Conservation (phyloP, 2,888 invertebrate species). For the Charanyca ferruginea region DNA sequence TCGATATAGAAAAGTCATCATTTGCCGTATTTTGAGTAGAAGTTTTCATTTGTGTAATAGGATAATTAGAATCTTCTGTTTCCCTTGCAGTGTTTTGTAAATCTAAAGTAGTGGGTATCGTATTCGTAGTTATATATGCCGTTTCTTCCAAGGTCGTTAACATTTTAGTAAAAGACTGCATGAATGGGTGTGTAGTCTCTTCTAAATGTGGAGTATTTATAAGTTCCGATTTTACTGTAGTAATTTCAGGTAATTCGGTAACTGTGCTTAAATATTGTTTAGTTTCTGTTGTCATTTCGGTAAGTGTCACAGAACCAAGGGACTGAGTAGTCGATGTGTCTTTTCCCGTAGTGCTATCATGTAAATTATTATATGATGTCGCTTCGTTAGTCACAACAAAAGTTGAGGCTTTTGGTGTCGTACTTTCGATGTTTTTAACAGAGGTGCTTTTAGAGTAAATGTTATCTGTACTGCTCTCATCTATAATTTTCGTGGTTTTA, state of each 20-base stretch:
- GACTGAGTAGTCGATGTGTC: conserved; percentile 2
- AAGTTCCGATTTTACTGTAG: background rate
- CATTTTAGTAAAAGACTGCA: conserved; percentile 9
- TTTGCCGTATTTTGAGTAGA: background rate
- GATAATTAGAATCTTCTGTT: conserved; percentile 7
- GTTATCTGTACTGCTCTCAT: background rate
- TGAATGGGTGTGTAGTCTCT: conserved; percentile 1
- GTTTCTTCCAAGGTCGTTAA: conserved; percentile 2
- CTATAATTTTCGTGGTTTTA: conserved; percentile 9
- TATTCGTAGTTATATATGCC: conserved; percentile 9
- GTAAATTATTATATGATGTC: background rate
- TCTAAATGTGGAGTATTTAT: conserved; percentile 1
- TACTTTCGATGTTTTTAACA: background rate
- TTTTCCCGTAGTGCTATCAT: conserved; percentile 1
- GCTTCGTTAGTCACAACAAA: background rate
- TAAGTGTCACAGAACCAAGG: background rate
- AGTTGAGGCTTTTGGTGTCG: background rate
- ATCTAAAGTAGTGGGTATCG: conserved; percentile 6
- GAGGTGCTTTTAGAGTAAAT: conserved; percentile 5
- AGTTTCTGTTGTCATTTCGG: conserved; percentile 17
- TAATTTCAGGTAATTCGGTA: conserved; percentile 13
- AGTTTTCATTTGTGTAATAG: conserved; percentile 11
- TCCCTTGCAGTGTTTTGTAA: conserved; percentile 10
- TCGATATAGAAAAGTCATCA: conserved; percentile 1
- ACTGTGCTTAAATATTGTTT: conserved; percentile 24